Conservation (phyloP, 2,888 invertebrate genomes). For the Parnassius orleans region DNA sequence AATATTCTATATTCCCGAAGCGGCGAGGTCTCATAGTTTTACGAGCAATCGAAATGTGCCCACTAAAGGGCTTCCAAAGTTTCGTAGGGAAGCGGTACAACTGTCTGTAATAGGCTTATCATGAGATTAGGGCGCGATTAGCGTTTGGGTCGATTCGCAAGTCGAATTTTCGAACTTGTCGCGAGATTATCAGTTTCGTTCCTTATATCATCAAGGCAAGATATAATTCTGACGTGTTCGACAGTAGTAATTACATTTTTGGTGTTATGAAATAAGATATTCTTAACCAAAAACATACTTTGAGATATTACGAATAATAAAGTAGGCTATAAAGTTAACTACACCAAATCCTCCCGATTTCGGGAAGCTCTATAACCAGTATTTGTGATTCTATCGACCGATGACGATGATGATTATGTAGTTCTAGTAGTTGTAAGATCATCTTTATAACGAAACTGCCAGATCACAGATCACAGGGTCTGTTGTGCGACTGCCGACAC, state of each 20-base stretch:
- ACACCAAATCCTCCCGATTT: no score
- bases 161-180: slow-evolving; percentile 55
- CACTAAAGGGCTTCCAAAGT: slow-evolving; percentile 78
- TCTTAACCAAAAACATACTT: no score
- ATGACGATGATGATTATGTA: background rate
- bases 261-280: no score
- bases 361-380: no score
- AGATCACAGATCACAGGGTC: no score
- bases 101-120: slow-evolving; percentile 79
- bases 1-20: slow-evolving; percentile 58
- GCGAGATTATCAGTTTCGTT: slow-evolving; percentile 69
- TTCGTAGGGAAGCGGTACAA: slow-evolving; percentile 78
- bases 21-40: slow-evolving; percentile 55
- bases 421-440: background rate
- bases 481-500: no score
- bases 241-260: slow-evolving; percentile 1
- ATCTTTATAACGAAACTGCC: no score
- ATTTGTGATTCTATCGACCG: background rate
- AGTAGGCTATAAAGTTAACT: no score
- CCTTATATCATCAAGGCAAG: slow-evolving; percentile 6
- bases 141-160: slow-evolving; percentile 62
- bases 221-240: slow-evolving; percentile 1
- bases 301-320: no score
- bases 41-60: slow-evolving; percentile 67
- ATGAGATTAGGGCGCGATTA: slow-evolving; percentile 77